These are phyloP conservation scores for Eupristina koningsbergeri DNA, from an alignment of 1,140 invertebrate species.

Conservation along the genomic window DNA sequence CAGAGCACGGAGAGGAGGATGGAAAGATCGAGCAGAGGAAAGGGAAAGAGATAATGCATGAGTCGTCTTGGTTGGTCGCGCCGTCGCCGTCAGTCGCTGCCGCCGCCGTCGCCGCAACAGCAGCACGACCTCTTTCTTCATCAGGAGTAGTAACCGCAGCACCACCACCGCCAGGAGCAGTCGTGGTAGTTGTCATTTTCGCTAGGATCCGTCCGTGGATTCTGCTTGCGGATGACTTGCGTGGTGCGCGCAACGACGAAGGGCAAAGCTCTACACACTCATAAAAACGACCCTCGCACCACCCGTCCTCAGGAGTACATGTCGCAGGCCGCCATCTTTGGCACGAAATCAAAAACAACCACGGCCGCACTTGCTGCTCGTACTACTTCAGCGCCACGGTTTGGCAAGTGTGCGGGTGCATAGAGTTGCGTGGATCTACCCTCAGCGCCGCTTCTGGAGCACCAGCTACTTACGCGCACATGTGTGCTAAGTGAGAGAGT, in stretches of 20 bases:
- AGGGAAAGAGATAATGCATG: background rate
- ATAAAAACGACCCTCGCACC: too few species aligned
- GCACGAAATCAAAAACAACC: conserved; percentile 54
- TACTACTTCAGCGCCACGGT: background rate
- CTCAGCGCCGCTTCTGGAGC: background rate
- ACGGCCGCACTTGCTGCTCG: conserved; percentile 29
- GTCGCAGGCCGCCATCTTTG: conserved; percentile 67
- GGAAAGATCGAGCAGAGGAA: too few species aligned
- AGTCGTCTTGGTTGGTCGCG: conserved; percentile 4
- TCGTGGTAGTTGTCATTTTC: background rate
- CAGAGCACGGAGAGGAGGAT: background rate
- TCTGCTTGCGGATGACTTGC: background rate
- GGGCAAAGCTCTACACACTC: background rate
- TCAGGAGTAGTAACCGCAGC: background rate
- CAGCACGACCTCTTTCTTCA: background rate
- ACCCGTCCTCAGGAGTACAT: too few species aligned
- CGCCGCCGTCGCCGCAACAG: background rate
- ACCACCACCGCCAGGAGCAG: background rate
- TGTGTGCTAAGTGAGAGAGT: too few species aligned
- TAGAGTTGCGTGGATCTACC: conserved; percentile 16
- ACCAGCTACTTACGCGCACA: too few species aligned
- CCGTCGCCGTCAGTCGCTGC: background rate
- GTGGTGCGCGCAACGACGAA: background rate
- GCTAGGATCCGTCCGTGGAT: background rate
- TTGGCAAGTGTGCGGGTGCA: background rate